phyloP scores from a whole-genome alignment of 2,797 vertebrate species.

The Podarcis lilfordi region DNA sequence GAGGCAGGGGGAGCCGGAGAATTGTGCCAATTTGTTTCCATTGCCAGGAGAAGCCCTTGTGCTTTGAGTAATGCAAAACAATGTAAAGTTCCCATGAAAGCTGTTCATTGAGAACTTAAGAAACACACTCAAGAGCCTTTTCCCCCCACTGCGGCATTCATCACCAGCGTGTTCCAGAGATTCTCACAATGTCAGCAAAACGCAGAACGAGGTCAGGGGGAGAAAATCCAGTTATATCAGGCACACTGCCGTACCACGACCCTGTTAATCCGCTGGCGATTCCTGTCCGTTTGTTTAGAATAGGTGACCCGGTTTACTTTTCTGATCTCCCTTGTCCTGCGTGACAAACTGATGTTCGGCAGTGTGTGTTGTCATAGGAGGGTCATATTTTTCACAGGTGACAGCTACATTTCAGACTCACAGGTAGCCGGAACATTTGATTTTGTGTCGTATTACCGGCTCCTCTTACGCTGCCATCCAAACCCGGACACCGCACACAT shows the following conservation, averaged over 20 bases:
- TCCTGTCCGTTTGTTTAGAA: not conserved
- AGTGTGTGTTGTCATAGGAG: slow-evolving; percentile 15
- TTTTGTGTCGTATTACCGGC: not conserved
- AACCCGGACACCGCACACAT: not conserved
- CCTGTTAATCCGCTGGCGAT: slow-evolving; percentile 46
- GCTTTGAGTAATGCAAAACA: slow-evolving; percentile 68
- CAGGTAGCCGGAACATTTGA: not conserved
- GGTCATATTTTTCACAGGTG: slow-evolving; percentile 51
- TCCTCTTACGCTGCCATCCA: not conserved
- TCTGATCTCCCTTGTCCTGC: not conserved
- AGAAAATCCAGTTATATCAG: slow-evolving; percentile 48
- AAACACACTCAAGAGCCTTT: slow-evolving; percentile 39
- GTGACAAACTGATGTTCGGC: slow-evolving; percentile 26
- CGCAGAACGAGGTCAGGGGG: slow-evolving; percentile 51
- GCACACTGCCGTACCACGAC: slow-evolving; percentile 26
- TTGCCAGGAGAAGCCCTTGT: slow-evolving; percentile 74
- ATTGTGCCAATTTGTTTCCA: slow-evolving; percentile 74
- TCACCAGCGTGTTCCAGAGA: slow-evolving; percentile 59
- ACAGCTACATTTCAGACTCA: slow-evolving; percentile 29
- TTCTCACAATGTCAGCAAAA: slow-evolving; percentile 71
- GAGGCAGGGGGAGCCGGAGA: slow-evolving; percentile 7
- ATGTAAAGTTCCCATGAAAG: slow-evolving; percentile 80
- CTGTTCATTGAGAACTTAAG: slow-evolving; percentile 69
- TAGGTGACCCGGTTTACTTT: slow-evolving; percentile 28
- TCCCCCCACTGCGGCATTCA: slow-evolving; percentile 48